A percentile compares a stretch with the other conserved stretches of the same genome.
phyloP scores from a whole-genome alignment of 2,797 vertebrate genomes.

The Pampus argenteus region DNA sequence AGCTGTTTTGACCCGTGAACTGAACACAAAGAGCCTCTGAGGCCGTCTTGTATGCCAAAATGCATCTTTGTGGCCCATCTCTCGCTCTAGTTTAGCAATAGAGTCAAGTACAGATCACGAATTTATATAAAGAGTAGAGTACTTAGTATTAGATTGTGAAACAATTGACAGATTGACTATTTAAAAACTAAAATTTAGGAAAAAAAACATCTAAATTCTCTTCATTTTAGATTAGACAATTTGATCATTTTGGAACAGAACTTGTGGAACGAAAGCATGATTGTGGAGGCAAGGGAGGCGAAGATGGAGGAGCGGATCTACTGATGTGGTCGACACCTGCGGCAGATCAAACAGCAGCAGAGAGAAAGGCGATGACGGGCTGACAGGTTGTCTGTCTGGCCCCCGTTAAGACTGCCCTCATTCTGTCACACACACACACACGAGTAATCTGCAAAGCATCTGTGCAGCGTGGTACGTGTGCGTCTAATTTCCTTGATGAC shows the following conservation, averaged over 20 bases:
- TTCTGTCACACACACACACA: slow-evolving; percentile 51
- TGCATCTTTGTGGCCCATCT: background rate
- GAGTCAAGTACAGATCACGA: background rate
- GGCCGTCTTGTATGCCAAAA: background rate
- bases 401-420: slow-evolving; percentile 53
- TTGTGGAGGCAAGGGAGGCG: slow-evolving; percentile 12
- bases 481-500: background rate
- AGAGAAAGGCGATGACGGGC: background rate
- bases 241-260: slow-evolving; percentile 25
- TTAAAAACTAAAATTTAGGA: background rate
- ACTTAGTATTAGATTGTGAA: background rate
- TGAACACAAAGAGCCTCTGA: background rate
- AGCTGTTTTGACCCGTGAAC: background rate
- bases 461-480: background rate
- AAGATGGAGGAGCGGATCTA: slow-evolving; percentile 8
- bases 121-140: slow-evolving; percentile 1
- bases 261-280: background rate
- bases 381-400: slow-evolving; percentile 25
- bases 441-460: background rate
- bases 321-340: slow-evolving; percentile 21
- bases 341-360: slow-evolving; percentile 46
- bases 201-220: background rate
- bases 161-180: background rate
- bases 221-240: background rate
- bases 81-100: background rate